Base-by-base conservation (phyloP, 64 coral and sea anemone genomes). In the Dendrophyllia cribrosa region DNA sequence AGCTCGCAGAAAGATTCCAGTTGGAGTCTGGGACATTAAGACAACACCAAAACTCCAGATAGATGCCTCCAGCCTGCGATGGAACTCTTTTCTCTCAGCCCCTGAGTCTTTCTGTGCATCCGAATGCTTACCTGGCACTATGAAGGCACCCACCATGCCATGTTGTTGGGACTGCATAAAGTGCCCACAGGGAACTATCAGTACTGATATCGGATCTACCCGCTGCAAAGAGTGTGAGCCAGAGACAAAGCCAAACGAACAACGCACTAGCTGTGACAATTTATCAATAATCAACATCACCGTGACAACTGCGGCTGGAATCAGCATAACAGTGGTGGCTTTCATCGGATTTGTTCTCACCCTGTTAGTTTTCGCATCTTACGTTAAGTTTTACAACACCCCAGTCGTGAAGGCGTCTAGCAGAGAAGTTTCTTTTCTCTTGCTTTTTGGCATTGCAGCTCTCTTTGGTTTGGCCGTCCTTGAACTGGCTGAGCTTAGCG, bases 151-250 rank as follows among this genome's bases (percentile, higher is more conserved):
- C 12, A 77, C 88, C 1, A 45, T 48, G 15, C 86, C 68, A 11
- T 95, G 88, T 11, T 95, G 93, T 47, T 95, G 93, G 93, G 83
- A 95, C 20, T 95, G 93, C 43, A 86, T 78, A 15, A 58, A 56
- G 43, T 95, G 93, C 43, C 16, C 88, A 1, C 55, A 91, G 43
- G 89, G 89, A 10, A 16, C 76, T 20, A 86, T 95, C 52, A 91
- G 88, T 6, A 62, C 52, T 3, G n/a, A 55, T 25, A 56, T 49
- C 22, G 93, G 93, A 44, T 61, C 80, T 4, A 95, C 6, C 25
- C 87, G 71, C 55, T 95, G 93, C 13, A 91, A 51, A 45, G 75
- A 67, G 6, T 95, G 93, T 20, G 70, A 66, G 1, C 53, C 26
- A 6, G 88, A 82, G 20, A 83, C 76, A 19, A 90, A 70, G 22